Evolutionary conservation across 2,888 invertebrate genomes (phyloP).

Genomic region (Diarsia dahlii): DNA sequence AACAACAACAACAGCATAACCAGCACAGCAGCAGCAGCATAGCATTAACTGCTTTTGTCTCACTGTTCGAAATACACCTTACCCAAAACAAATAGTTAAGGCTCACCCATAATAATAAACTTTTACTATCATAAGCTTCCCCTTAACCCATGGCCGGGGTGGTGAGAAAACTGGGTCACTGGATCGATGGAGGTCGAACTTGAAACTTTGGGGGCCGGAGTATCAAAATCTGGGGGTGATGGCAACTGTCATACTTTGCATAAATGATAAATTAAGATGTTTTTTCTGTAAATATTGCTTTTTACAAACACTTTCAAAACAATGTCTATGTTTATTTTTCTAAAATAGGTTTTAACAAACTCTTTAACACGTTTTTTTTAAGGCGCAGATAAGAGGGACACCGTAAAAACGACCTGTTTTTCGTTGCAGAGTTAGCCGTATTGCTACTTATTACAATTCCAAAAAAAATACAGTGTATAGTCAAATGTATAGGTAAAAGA

Average conservation of each 20-base stretch:
- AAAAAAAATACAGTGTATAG: too few species aligned
- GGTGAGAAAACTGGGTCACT: slow-evolving; percentile 74
- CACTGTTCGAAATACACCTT: neutral
- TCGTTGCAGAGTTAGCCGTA: too few species aligned
- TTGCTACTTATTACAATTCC: too few species aligned
- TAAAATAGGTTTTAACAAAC: too few species aligned
- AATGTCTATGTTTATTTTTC: too few species aligned
- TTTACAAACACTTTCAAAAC: neutral
- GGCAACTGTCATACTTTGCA: neutral
- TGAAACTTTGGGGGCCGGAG: slow-evolving; percentile 64
- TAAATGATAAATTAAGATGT: neutral
- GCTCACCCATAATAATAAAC: slow-evolving; percentile 5
- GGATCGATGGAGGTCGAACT: slow-evolving; percentile 77
- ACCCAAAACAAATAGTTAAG: neutral
- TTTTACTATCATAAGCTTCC: slow-evolving; percentile 24
- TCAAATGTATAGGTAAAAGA: too few species aligned
- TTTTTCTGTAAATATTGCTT: neutral
- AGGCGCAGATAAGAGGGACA: too few species aligned
- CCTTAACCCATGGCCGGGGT: slow-evolving; percentile 57
- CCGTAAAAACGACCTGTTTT: too few species aligned
- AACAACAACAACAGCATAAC: too few species aligned
- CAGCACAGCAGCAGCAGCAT: too few species aligned
- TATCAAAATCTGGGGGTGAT: slow-evolving; percentile 18
- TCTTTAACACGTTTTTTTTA: too few species aligned
- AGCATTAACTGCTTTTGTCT: neutral